Evolutionary conservation across 2,888 invertebrate genomes (phyloP), one percentile per base, ranked within the genome.

Genomic region (Sylvicola cinctus): DNA sequence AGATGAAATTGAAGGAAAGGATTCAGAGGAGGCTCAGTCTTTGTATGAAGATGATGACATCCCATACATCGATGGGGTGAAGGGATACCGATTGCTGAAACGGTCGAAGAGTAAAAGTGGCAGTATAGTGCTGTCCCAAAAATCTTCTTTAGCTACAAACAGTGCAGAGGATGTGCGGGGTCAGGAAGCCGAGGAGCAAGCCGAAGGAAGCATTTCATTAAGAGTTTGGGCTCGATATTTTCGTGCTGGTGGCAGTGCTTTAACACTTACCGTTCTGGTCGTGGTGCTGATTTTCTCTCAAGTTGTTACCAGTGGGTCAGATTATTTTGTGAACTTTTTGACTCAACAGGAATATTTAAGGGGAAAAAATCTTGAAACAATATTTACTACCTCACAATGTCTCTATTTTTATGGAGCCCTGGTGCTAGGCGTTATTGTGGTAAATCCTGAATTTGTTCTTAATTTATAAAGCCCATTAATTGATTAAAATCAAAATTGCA

Each of bases 291-390:
- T 69, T 6, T 14, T 67, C n/a, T 61, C 70, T 0, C 72, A 72
- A 51, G 42, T 55, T 2, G 49, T 62, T 2, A 66, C 66, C 25
- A 70, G 68, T 42, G 65, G 63, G 2, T 62, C 63, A 0, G 74
- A 74, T 42, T 72, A 61, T 41, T 74, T 70, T 54, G 60, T 72
- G 1, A 67, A 66, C 37, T 65, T 63, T 41, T 74, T 71, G 70
- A 54, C 58, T 1, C 52, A 55, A 34, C 54, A 58, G 39, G 58
- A 58, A 41, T 49, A 52, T 40, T 42, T 51, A 20, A 42, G 57
- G 20, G 44, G 46, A 1, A 40, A 43, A 4, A 49, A 49, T 12
- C 45, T 49, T 40, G 41, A 49, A 4, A 51, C 57, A 7, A 43
- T 40, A 11, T 43, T 57, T 28, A 50, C 50, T 13, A 52, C 54